Evolutionary conservation across 1,140 invertebrate genomes (phyloP).

Genomic region (Bombus waltoni): DNA sequence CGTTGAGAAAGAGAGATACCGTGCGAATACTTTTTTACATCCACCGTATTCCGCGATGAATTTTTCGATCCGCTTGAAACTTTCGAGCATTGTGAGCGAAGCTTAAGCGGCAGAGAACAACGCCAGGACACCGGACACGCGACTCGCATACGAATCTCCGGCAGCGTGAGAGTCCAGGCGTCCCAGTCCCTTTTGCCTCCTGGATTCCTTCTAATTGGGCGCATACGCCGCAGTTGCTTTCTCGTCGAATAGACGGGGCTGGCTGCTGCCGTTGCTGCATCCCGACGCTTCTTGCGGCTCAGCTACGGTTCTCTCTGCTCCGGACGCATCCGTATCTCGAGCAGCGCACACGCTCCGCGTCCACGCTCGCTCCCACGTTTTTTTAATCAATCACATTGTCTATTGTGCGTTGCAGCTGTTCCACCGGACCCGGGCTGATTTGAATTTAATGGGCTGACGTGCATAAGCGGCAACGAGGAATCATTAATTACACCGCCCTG

Average conservation of each 20-base stretch:
- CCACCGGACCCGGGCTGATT: slow-evolving; percentile 30
- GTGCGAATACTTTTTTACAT: too few species aligned
- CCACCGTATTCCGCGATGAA: too few species aligned
- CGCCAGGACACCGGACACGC: slow-evolving; percentile 68
- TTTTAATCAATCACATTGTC: slow-evolving; percentile 50
- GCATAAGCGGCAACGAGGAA: slow-evolving; percentile 13
- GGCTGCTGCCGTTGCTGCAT: slow-evolving; percentile 12
- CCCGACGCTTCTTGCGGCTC: slow-evolving; percentile 47
- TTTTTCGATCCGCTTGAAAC: too few species aligned
- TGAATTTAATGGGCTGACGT: slow-evolving; percentile 44
- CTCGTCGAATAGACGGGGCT: slow-evolving; percentile 41
- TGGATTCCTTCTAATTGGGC: slow-evolving; percentile 69
- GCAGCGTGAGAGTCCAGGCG: slow-evolving; percentile 59
- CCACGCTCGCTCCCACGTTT: slow-evolving; percentile 40
- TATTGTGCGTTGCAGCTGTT: slow-evolving; percentile 49
- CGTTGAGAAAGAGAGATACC: too few species aligned
- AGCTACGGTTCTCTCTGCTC: neutral
- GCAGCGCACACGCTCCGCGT: slow-evolving; percentile 33
- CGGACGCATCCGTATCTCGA: slow-evolving; percentile 24
- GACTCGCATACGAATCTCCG: slow-evolving; percentile 68
- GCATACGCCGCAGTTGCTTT: slow-evolving; percentile 36
- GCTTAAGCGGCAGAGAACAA: slow-evolving; percentile 31
- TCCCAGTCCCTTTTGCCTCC: slow-evolving; percentile 54
- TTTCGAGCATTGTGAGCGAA: slow-evolving; percentile 8
- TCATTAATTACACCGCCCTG: slow-evolving; percentile 36